These are phyloP conservation scores for Chrysomela aeneicollis DNA, from an alignment of 2,888 invertebrate species.

Conservation along the genomic window DNA sequence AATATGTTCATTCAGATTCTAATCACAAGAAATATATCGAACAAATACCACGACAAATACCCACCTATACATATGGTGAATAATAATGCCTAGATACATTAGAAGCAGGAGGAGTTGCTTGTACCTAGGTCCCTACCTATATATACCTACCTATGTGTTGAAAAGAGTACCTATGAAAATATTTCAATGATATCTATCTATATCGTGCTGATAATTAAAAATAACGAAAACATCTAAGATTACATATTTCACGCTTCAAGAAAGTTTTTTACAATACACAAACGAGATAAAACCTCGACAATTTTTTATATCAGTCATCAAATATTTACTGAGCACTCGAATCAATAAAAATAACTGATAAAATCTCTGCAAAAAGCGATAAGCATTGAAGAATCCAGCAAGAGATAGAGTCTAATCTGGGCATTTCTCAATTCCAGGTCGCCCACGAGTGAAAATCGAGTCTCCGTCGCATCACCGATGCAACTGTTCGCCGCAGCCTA, in stretches of 20 bases:
- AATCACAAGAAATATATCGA: too few species aligned
- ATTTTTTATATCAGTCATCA: conserved; percentile 19
- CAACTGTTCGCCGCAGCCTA: conserved; percentile 34
- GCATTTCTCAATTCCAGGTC: conserved; percentile 35
- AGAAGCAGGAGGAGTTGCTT: too few species aligned
- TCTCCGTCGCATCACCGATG: conserved; percentile 41
- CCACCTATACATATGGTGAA: too few species aligned
- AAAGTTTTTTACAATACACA: conserved; percentile 13
- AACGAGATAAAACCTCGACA: conserved; percentile 26
- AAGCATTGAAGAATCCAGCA: conserved; percentile 17
- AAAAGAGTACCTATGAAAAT: too few species aligned
- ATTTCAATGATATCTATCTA: too few species aligned
- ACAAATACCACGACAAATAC: too few species aligned
- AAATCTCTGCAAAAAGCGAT: conserved; percentile 38
- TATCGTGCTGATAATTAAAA: too few species aligned
- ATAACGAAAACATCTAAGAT: too few species aligned
- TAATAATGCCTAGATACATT: too few species aligned
- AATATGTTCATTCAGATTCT: too few species aligned
- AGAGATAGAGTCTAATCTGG: conserved; percentile 15
- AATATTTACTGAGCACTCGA: conserved; percentile 29
- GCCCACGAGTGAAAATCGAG: conserved; percentile 24
- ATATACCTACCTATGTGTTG: too few species aligned
- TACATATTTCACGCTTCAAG: not conserved
- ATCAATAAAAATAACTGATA: conserved; percentile 28
- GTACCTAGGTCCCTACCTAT: too few species aligned